phyloP scores from a whole-genome alignment of 2,113 vertebrate species.

The Colius striatus region DNA sequence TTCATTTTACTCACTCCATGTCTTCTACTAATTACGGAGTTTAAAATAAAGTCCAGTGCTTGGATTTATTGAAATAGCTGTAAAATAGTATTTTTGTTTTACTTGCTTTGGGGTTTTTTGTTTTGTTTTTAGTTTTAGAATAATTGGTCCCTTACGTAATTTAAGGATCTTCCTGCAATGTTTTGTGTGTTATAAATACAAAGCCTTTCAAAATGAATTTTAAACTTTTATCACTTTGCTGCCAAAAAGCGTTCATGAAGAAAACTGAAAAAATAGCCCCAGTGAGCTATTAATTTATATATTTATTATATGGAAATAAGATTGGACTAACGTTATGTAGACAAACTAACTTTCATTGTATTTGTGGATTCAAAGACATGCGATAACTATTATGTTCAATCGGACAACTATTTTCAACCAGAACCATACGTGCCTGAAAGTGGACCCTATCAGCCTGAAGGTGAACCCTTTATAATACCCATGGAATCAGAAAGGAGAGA shows the following conservation, averaged over 20 bases:
- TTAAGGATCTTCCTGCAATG: slow-evolving; percentile 57
- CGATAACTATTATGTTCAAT: slow-evolving; percentile 83
- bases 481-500: slow-evolving; percentile 82
- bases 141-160: slow-evolving; percentile 15
- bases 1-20: slow-evolving; percentile 12
- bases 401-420: slow-evolving; percentile 92
- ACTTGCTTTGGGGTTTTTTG: neutral
- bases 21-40: slow-evolving; percentile 31
- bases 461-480: slow-evolving; percentile 82
- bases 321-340: slow-evolving; percentile 43
- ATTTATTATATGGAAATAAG: slow-evolving; percentile 62
- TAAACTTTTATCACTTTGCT: neutral
- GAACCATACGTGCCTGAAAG: slow-evolving; percentile 85
- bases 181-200: slow-evolving; percentile 55
- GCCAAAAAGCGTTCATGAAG: neutral
- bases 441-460: slow-evolving; percentile 84
- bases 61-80: slow-evolving; percentile 48
- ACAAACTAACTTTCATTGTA: slow-evolving; percentile 54
- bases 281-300: slow-evolving; percentile 51
- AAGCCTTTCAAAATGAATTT: slow-evolving; percentile 20
- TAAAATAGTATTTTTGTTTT: slow-evolving; percentile 59
- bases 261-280: slow-evolving; percentile 24
- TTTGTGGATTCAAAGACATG: slow-evolving; percentile 72
- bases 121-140: neutral
- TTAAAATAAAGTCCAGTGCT: slow-evolving; percentile 45